phyloP scores from a whole-genome alignment of 2,888 invertebrate species.

The Portevinia maculata region DNA sequence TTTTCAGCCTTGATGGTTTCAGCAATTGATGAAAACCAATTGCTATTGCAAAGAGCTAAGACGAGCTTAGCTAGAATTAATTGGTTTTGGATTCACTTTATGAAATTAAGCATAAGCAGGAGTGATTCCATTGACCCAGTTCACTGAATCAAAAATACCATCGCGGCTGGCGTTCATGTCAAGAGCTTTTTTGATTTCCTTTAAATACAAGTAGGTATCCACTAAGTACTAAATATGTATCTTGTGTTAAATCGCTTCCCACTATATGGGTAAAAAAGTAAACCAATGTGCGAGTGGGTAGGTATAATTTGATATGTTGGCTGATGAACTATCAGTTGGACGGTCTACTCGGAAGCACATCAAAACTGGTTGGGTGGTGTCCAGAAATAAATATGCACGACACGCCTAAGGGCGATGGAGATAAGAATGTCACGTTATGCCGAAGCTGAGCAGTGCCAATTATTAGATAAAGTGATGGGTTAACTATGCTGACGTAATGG shows the following conservation, averaged over 20 bases:
- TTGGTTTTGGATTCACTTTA: constrained; percentile 15
- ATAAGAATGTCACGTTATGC: constrained; percentile 15
- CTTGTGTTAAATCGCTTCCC: constrained; percentile 3
- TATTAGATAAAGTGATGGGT: constrained; percentile 46
- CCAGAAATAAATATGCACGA: constrained; percentile 44
- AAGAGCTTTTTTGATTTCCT: constrained; percentile 22
- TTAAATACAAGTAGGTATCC: constrained; percentile 6
- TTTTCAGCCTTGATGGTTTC: constrained; percentile 50
- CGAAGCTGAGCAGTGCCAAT: constrained; percentile 40
- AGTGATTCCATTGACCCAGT: constrained; percentile 47
- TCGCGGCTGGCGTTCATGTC: constrained; percentile 15
- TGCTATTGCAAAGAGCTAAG: constrained; percentile 22
- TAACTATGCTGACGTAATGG: constrained; percentile 29
- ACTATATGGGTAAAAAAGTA: constrained; percentile 3
- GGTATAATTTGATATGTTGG: constrained; percentile 41
- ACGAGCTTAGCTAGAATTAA: constrained; percentile 12
- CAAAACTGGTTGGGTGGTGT: constrained; percentile 39
- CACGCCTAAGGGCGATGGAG: constrained; percentile 51
- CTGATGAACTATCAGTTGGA: constrained; percentile 55
- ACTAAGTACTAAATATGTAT: constrained; percentile 39
- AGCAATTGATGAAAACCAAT: constrained; percentile 25
- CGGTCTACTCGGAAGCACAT: constrained; percentile 62
- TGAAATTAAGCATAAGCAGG: constrained; percentile 3
- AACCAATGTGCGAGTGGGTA: constrained; percentile 9
- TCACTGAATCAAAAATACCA: constrained; percentile 8